Conservation (phyloP, 2,113 vertebrate species). For the Glareola pratincola region DNA sequence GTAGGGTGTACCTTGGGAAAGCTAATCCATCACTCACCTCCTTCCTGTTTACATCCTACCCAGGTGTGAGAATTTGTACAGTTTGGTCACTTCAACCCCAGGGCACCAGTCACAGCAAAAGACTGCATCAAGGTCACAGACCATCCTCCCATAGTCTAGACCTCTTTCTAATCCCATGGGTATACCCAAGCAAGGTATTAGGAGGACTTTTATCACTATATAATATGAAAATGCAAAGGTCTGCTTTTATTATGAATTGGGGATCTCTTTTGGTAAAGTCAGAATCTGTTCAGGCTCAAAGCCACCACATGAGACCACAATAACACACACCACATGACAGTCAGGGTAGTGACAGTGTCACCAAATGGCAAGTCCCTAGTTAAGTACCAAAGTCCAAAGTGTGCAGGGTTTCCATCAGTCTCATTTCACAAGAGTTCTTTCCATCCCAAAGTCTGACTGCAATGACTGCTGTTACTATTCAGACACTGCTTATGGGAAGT, state of each 20-base stretch:
- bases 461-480: not conserved
- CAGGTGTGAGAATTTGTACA: no score
- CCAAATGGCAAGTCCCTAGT: not conserved
- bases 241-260: not conserved
- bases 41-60: no score
- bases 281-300: not conserved
- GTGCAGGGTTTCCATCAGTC: not conserved
- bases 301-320: fast-evolving
- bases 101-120: not conserved
- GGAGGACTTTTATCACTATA: not conserved
- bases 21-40: no score
- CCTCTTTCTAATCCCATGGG: not conserved
- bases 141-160: not conserved
- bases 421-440: not conserved
- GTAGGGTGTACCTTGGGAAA: no score
- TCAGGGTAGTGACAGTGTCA: not conserved
- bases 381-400: not conserved
- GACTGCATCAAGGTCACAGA: not conserved
- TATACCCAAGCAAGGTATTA: not conserved
- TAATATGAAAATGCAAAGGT: not conserved
- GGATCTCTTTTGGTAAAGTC: not conserved
- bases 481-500: not conserved
- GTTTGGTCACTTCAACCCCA: not conserved
- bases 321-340: not conserved
- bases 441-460: not conserved